Conservation (phyloP, 2,888 invertebrate species). For the Volucella zonaria region DNA sequence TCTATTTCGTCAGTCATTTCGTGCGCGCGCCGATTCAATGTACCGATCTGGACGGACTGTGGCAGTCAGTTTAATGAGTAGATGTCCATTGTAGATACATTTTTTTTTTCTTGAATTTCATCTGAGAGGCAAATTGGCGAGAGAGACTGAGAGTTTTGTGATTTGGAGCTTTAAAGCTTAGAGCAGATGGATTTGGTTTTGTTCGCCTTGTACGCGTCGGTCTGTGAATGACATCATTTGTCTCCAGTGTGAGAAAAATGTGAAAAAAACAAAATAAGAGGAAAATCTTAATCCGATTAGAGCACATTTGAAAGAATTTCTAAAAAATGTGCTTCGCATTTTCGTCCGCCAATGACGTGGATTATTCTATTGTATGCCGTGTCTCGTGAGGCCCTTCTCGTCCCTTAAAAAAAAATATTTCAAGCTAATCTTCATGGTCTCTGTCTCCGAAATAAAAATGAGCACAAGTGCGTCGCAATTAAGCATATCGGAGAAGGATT, state of each 20-base stretch:
- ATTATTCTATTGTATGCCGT: too few relatives aligned
- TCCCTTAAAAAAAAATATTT: too few relatives aligned
- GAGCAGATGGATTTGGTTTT: neutral
- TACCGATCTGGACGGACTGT: conserved; percentile 62
- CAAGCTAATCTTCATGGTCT: too few relatives aligned
- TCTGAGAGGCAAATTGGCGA: conserved; percentile 20
- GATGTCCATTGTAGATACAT: conserved; percentile 20
- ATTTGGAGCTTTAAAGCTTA: conserved; percentile 39
- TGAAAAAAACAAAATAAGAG: conserved; percentile 3
- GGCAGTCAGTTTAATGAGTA: neutral
- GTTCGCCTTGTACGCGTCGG: neutral
- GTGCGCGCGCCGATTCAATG: conserved; percentile 35
- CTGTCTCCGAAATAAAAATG: too few relatives aligned
- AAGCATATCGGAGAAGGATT: too few relatives aligned
- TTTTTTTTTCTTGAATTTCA: conserved; percentile 12
- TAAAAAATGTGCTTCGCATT: conserved; percentile 34
- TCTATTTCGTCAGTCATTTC: conserved; percentile 76
- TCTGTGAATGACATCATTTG: conserved; percentile 37
- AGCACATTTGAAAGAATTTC: neutral
- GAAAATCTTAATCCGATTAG: neutral
- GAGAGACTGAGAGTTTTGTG: conserved; percentile 13
- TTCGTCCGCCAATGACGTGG: too few relatives aligned
- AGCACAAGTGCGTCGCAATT: too few relatives aligned
- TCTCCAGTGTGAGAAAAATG: conserved; percentile 13
- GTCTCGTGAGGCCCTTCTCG: too few relatives aligned